These are phyloP conservation scores for Cladorhizidae sp. DNA, from an alignment of 37 sponge, comb jelly and placozoan genomes.

Conservation along the genomic window DNA sequence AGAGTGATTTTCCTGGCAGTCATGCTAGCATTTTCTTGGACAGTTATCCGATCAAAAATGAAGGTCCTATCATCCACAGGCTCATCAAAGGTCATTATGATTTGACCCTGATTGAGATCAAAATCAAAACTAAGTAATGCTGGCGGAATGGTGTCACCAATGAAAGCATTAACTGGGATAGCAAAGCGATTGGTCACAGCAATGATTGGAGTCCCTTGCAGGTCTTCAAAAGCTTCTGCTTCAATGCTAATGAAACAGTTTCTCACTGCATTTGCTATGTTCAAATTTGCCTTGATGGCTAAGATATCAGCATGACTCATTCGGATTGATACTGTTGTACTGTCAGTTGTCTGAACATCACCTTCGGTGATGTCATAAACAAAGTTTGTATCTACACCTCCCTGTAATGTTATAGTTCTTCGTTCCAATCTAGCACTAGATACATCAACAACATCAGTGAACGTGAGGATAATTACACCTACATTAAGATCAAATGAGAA, in stretches of 20 bases:
- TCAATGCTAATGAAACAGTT: conserved; percentile 58
- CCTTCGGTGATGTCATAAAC: conserved; percentile 19
- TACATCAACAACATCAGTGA: conserved; percentile 66
- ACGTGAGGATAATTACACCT: conserved; percentile 52
- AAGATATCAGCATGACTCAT: conserved; percentile 31
- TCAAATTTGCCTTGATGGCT: conserved; percentile 36
- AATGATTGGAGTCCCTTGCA: conserved; percentile 47
- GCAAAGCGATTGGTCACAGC: conserved; percentile 68
- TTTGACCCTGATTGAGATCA: conserved; percentile 71
- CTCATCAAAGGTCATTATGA: conserved; percentile 71
- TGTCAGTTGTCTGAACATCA: conserved; percentile 1
- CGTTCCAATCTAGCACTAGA: background rate
- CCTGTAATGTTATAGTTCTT: conserved; percentile 28
- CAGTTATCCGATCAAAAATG: conserved; percentile 2
- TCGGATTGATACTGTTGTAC: conserved; percentile 37
- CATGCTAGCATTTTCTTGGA: conserved; percentile 29
- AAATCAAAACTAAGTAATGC: conserved; percentile 50
- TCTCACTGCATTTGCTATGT: conserved; percentile 35
- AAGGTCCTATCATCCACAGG: conserved; percentile 39
- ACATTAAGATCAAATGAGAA: conserved; percentile 73
- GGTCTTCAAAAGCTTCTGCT: conserved; percentile 71
- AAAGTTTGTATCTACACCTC: background rate
- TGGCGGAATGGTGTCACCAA: conserved; percentile 60
- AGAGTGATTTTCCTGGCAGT: conserved; percentile 25
- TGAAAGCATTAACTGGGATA: conserved; percentile 39